phyloP scores from a whole-genome alignment of 2,113 vertebrate genomes.

The Ovis canadensis region DNA sequence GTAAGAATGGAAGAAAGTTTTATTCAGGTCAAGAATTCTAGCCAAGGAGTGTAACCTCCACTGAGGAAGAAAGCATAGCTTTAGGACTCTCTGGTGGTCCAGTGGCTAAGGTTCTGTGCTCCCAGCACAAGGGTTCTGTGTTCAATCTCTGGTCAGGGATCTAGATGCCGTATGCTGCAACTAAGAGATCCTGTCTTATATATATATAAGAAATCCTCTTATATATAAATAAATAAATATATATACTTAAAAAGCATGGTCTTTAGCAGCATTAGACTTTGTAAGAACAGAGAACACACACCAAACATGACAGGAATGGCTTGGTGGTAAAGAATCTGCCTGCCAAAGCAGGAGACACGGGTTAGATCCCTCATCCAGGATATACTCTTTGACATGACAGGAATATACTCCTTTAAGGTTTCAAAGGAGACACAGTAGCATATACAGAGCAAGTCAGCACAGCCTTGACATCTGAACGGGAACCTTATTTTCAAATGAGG shows the following conservation, averaged over 20 bases:
- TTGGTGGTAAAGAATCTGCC: not conserved
- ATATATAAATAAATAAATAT: too few relatives aligned
- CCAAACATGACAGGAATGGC: not conserved
- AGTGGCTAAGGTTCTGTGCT: not conserved
- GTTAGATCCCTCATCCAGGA: not conserved
- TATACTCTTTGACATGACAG: too few relatives aligned
- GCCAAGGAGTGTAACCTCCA: not conserved
- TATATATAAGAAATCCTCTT: not conserved
- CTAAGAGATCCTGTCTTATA: not conserved
- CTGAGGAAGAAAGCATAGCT: not conserved
- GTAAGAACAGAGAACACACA: not conserved
- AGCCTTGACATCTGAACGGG: not conserved
- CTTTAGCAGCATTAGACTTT: too few relatives aligned
- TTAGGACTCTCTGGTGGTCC: not conserved
- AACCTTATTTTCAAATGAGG: not conserved
- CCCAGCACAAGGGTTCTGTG: not conserved
- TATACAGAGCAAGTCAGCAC: not conserved
- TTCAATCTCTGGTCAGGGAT: not conserved
- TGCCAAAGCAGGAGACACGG: not conserved
- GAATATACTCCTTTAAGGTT: not conserved
- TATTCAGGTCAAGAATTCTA: not conserved
- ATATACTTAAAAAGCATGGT: not conserved
- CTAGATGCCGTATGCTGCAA: not conserved
- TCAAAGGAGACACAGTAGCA: not conserved
- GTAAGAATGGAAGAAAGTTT: not conserved